phyloP scores from a whole-genome alignment of 2,888 invertebrate species.

The Caenorhabditis macrosperma region DNA sequence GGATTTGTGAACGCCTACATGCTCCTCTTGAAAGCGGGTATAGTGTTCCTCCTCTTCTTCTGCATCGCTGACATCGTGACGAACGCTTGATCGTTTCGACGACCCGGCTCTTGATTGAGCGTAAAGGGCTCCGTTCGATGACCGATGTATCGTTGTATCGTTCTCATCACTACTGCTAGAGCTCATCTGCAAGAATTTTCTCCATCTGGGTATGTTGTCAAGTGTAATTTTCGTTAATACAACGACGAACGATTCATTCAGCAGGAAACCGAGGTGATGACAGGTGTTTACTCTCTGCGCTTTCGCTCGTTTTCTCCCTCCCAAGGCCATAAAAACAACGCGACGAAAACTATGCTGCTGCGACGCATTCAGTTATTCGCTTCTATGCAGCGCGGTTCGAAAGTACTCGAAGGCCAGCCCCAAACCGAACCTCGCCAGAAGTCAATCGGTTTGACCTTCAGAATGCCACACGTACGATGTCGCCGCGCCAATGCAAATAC shows the following conservation, averaged over 20 bases:
- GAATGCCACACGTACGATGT: constrained; percentile 10
- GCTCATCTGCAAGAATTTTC: constrained; percentile 40
- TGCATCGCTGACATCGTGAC: constrained; percentile 44
- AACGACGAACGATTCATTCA: neutral
- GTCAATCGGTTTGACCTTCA: constrained; percentile 57
- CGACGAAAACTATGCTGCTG: constrained; percentile 36
- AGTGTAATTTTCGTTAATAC: too few species aligned
- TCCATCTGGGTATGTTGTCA: neutral
- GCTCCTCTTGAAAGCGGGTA: constrained; percentile 22
- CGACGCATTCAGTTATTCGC: neutral
- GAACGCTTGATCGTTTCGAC: constrained; percentile 19
- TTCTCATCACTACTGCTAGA: constrained; percentile 58
- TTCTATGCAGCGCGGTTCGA: constrained; percentile 2
- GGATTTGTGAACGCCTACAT: neutral
- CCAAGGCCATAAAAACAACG: constrained; percentile 44
- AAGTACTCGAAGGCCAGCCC: constrained; percentile 35
- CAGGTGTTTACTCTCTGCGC: constrained; percentile 26
- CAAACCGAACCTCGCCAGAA: constrained; percentile 4
- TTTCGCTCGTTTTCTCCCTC: constrained; percentile 7
- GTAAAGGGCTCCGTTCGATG: constrained; percentile 18
- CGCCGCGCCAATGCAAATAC: constrained; percentile 31
- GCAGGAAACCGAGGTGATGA: neutral
- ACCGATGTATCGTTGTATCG: constrained; percentile 40
- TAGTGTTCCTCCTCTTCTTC: constrained; percentile 42
- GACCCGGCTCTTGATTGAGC: constrained; percentile 46